Evolutionary conservation across 2,888 invertebrate genomes (phyloP), one percentile per base, ranked within the genome.

Genomic region (Andrena marginata): DNA sequence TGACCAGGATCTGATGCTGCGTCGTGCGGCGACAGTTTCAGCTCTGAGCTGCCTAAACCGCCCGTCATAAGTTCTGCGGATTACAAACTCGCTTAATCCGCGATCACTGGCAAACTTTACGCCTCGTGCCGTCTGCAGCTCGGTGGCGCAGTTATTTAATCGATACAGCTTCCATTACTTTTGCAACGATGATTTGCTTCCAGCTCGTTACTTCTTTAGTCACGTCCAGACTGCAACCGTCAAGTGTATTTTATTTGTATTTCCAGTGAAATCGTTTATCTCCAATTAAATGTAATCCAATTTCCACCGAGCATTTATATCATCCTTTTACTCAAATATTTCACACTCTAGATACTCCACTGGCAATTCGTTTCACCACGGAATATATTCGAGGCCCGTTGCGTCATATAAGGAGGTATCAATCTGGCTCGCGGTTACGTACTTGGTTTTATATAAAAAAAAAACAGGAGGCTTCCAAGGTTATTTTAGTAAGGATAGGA

Each of bases 61-160:
- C 16, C 13, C 26, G 64, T 33, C 49, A 13, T 48, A 60, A 79
- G 42, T 74, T 82, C 65, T 5, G 29, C 16, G 48, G 65, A 67
- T 74, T 81, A 60, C 60, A 59, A 48, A 74, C 69, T 69, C 65
- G 51, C 56, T 78, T 78, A 72, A 78, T 74, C 73, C 69, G 31
- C 16, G 49, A 26, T 70, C 20, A 33, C 48, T 4, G 0, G 20
- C 31, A 59, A 74, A 80, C 62, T 78, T 72, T 56, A 35, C 54
- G 29, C 10, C 13, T 13, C 49, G 2, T 16, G 7, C 33, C 48
- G 23, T 35, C 29, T 16, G 29, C 48, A 4, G 33, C n/a, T 16
- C 23, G 16, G 33, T 60, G 49, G 26, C 77, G 35, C 29, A 56
- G 59, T 78, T 72, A 74, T 59, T 70, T 33, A 42, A 79, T 74